phyloP scores from a whole-genome alignment of 2,113 vertebrate genomes.

The Corapipo altera region DNA sequence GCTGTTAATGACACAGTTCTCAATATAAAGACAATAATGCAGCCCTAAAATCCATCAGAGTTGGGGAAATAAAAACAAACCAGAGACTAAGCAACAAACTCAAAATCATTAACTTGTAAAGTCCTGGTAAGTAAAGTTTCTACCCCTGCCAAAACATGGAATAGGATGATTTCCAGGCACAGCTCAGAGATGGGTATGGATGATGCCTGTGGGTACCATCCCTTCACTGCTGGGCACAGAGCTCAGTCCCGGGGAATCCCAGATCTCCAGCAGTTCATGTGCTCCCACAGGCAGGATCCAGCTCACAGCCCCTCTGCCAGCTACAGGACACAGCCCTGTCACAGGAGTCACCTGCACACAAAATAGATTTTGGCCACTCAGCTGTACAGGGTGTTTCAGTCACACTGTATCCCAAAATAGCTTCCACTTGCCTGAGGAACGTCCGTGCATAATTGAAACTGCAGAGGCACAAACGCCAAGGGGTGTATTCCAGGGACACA shows the following conservation, averaged over 20 bases:
- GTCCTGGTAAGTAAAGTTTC: neutral
- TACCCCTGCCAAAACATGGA: neutral
- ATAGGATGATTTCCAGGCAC: neutral
- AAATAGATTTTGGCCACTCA: neutral
- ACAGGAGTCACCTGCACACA: neutral
- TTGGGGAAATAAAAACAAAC: neutral
- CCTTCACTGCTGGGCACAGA: neutral
- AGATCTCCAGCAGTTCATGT: neutral
- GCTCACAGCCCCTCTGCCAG: neutral
- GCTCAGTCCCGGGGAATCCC: neutral
- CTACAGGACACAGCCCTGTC: neutral
- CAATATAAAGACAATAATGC: neutral
- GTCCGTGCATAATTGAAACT: neutral
- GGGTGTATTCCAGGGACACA: neutral
- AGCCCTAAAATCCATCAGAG: neutral
- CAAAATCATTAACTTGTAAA: neutral
- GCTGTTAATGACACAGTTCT: neutral
- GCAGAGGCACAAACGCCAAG: neutral
- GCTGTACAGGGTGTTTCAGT: neutral
- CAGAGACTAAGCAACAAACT: neutral
- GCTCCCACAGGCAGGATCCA: neutral
- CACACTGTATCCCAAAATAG: slow-evolving; percentile 38
- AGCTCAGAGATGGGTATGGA: neutral
- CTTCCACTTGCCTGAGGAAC: neutral
- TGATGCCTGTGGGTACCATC: neutral